phyloP scores from a whole-genome alignment of 2,797 vertebrate species.

The Oceanodroma leucorhoa region DNA sequence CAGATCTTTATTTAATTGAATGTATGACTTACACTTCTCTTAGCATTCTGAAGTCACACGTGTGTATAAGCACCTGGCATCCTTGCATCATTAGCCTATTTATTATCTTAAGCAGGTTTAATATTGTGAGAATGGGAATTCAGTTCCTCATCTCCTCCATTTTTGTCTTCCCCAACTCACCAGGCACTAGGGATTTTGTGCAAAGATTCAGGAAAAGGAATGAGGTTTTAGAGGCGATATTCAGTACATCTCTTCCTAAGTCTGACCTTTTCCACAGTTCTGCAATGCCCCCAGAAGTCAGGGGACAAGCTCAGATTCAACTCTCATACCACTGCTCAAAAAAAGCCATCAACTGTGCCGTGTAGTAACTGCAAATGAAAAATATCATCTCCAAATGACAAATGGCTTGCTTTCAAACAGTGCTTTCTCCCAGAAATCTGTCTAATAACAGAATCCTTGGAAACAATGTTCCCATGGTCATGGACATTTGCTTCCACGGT shows the following conservation, averaged over 20 bases:
- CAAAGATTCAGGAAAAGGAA: background rate
- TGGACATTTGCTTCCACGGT: background rate
- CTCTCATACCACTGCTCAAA: background rate
- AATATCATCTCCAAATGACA: background rate
- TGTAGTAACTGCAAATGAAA: background rate
- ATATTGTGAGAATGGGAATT: background rate
- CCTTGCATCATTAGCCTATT: background rate
- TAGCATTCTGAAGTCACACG: background rate
- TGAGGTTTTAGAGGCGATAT: background rate
- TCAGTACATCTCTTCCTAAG: background rate
- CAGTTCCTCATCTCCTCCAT: background rate
- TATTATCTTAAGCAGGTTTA: background rate
- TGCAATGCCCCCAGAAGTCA: background rate
- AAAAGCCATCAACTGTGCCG: background rate
- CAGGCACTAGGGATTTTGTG: background rate
- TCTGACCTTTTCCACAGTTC: background rate
- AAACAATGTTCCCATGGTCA: background rate
- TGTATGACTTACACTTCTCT: background rate
- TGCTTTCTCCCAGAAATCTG: background rate
- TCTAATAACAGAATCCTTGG: background rate
- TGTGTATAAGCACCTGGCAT: background rate
- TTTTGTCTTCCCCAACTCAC: background rate
- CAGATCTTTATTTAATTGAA: background rate
- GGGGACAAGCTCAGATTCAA: background rate
- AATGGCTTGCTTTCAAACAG: constrained; percentile 4